Evolutionary conservation across 2,888 invertebrate species (phyloP).

Genomic region (Pegoplata infirma): DNA sequence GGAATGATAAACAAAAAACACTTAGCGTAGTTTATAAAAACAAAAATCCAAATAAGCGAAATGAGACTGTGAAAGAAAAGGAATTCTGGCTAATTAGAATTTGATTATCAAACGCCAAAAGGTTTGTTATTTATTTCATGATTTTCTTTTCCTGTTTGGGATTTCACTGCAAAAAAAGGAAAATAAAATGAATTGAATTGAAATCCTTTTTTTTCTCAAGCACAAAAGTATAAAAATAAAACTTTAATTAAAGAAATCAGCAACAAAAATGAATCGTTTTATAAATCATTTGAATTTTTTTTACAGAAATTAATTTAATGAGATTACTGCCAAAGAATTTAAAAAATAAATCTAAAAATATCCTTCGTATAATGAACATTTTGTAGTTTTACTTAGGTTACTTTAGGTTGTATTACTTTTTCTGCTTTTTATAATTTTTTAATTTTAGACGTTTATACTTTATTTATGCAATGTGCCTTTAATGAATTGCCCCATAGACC

Average conservation of each 20-base stretch:
- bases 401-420: no score
- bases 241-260: background rate
- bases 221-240: background rate
- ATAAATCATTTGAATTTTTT: background rate
- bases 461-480: background rate
- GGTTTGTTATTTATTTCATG: background rate
- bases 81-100: slow-evolving; percentile 37
- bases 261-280: background rate
- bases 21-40: no score
- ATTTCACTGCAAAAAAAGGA: background rate
- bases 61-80: background rate
- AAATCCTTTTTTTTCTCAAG: background rate
- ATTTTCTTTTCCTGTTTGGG: background rate
- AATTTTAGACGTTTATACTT: background rate
- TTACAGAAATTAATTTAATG: background rate
- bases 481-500: background rate
- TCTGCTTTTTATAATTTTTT: no score
- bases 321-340: no score
- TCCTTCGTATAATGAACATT: no score
- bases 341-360: no score
- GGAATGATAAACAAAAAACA: background rate
- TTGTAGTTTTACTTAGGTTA: no score
- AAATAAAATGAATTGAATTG: background rate
- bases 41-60: no score
- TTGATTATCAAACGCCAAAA: slow-evolving; percentile 35